These are phyloP conservation scores for Microtus agrestis DNA, from an alignment of 2,797 vertebrate species.

Conservation along the genomic window DNA sequence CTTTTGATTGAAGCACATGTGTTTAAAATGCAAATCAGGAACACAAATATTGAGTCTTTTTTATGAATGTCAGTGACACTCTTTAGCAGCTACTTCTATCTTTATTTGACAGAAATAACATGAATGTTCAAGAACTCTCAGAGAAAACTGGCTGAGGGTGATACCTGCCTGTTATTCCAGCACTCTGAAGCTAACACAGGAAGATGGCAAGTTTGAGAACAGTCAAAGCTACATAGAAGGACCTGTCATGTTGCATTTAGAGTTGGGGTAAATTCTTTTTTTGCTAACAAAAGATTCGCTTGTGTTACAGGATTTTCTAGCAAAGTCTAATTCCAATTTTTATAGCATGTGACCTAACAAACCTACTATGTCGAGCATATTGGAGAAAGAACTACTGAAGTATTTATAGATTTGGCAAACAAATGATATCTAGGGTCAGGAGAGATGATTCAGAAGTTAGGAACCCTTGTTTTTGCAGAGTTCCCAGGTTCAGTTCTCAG, in stretches of 20 bases:
- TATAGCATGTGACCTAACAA: not conserved
- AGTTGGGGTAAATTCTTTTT: not conserved
- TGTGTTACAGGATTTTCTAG: not conserved
- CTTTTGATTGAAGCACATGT: constrained; percentile 4
- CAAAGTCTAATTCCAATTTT: constrained; percentile 44
- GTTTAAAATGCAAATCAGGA: constrained; percentile 30
- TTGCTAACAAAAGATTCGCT: constrained; percentile 47
- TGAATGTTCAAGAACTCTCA: not conserved
- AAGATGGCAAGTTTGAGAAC: not conserved
- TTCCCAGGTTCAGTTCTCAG: not conserved
- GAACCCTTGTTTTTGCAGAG: not conserved
- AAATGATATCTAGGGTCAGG: not conserved
- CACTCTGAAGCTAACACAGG: not conserved
- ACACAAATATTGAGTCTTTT: not conserved
- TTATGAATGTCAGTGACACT: constrained; percentile 31
- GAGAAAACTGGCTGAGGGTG: not conserved
- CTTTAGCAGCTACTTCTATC: constrained; percentile 30
- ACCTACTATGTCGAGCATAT: not conserved
- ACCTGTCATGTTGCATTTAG: not conserved
- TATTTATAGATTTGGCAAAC: not conserved
- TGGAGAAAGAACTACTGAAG: constrained; percentile 36
- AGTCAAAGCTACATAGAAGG: not conserved
- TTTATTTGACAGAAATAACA: constrained; percentile 41
- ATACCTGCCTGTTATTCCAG: not conserved
- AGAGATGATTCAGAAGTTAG: not conserved